Evolutionary conservation across 92 coral and sea anemone species (phyloP).

Genomic region (Virgularia gustaviana): DNA sequence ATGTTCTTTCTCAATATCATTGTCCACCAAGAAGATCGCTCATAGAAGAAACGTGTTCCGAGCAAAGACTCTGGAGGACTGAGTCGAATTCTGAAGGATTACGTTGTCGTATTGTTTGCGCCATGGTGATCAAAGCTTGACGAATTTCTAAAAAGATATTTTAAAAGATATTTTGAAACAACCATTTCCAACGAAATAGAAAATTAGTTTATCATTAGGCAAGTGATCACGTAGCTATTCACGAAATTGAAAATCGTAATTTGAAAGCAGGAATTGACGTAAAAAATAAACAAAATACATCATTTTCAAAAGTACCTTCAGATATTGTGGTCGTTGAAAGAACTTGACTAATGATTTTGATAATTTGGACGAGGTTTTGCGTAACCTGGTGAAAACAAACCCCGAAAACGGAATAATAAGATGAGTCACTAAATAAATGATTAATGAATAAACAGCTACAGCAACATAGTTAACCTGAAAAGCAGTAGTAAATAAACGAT

Average conservation of each 20-base stretch:
- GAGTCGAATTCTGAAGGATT: slow-evolving; percentile 86
- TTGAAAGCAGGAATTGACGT: too few relatives aligned
- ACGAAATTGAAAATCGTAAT: neutral
- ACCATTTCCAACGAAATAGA: too few relatives aligned
- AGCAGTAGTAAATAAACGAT: neutral
- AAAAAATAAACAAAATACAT: too few relatives aligned
- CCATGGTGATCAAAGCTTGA: slow-evolving; percentile 72
- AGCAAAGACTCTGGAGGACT: slow-evolving; percentile 63
- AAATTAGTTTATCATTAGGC: neutral
- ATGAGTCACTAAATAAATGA: neutral
- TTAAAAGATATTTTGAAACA: too few relatives aligned
- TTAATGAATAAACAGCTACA: neutral
- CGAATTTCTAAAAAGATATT: too few relatives aligned
- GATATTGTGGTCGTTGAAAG: slow-evolving; percentile 72
- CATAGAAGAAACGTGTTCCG: slow-evolving; percentile 58
- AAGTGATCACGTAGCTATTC: neutral
- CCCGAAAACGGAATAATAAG: neutral
- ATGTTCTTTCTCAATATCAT: too few relatives aligned
- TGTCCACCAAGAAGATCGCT: too few relatives aligned
- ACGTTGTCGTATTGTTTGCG: slow-evolving; percentile 69
- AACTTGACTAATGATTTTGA: slow-evolving; percentile 75
- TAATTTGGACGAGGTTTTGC: slow-evolving; percentile 66
- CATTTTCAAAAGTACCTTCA: slow-evolving; percentile 78
- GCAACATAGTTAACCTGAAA: neutral
- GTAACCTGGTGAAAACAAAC: slow-evolving; percentile 49